Base-by-base conservation (phyloP, 1,140 invertebrate species). In the Cepaea nemoralis region DNA sequence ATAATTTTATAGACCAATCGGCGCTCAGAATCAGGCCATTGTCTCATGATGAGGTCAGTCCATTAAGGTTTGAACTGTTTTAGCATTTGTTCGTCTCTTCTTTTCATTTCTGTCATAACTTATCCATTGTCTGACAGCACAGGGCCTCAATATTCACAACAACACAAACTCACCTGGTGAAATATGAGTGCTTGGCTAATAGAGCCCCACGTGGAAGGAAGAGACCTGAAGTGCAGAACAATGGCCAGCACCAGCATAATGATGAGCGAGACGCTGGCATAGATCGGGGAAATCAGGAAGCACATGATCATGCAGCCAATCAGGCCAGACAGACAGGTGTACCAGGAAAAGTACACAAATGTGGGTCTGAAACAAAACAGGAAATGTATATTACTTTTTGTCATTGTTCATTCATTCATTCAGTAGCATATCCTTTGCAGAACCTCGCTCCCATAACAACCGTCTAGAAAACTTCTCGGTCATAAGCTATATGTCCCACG, bases 151-250 rank as follows among this genome's bases (percentile, higher is more conserved):
- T n/a, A n/a, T n/a, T n/a, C n/a, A n/a, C n/a, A n/a, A n/a, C 69
- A 73, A 16, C 39, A 42, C 14, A 14, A 73, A 35, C 48, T 82
- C 85, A 95, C 95, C 94, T 99, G 98, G 91, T 99, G 98, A 91
- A 99, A 99, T 88, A 99, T 99, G 8, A 99, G 93, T 22, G 98
- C 98, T 93, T 99, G 98, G 70, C 96, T 98, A 86, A 99, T 98
- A 69, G 97, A 98, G 22, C 98, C 98, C 98, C 98, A 99, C 73
- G 95, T 94, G 50, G 93, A 90, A 35, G 96, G 96, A 0, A 98
- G 96, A 0, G 97, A 97, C 88, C 98, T 95, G n/a, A 99, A 92
- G 92, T 99, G 97, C 55, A 99, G 92, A 5, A 95, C 93, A 70
- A 98, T 94, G 27, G 98, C 94, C 35, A 99, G 92, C 50, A 96